A percentile compares a stretch with the other conserved stretches of the same genome.
Evolutionary conservation across 2,888 invertebrate species (phyloP).

Genomic region (Caenorhabditis imperialis): DNA sequence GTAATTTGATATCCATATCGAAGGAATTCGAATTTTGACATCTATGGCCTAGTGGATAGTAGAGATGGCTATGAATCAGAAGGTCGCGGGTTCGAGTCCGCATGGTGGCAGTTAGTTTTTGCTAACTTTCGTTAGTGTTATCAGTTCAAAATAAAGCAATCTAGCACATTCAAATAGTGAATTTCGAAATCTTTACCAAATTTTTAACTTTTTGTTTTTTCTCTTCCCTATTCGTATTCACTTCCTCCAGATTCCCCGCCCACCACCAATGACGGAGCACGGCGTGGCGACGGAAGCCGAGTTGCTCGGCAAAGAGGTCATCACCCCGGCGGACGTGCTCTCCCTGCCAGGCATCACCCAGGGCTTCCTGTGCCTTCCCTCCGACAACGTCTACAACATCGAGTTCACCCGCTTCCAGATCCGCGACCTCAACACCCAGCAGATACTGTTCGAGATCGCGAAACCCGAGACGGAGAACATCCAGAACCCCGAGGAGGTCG

Average conservation of each 20-base stretch:
- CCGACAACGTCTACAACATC: constrained; percentile 96
- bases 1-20: too few relatives aligned
- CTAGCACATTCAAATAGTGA: too few relatives aligned
- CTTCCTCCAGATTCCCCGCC: constrained; percentile 42
- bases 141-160: too few relatives aligned
- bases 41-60: too few relatives aligned
- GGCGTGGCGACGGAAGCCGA: constrained; percentile 44
- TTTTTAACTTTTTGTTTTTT: too few relatives aligned
- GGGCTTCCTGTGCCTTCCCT: constrained; percentile 90
- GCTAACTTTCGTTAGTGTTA: too few relatives aligned
- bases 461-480: constrained; percentile 81
- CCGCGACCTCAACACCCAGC: constrained; percentile 89
- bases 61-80: too few relatives aligned
- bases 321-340: constrained; percentile 60
- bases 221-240: too few relatives aligned
- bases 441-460: constrained; percentile 93
- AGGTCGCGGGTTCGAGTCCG: too few relatives aligned
- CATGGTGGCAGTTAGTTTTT: too few relatives aligned
- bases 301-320: constrained; percentile 36
- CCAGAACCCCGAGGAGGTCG: constrained; percentile 66
- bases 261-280: constrained; percentile 33
- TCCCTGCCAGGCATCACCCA: constrained; percentile 52
- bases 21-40: too few relatives aligned
- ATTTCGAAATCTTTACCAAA: too few relatives aligned
- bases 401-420: constrained; percentile 98